These are phyloP conservation scores for Prionace glauca DNA, from an alignment of 2,797 vertebrate species.

Conservation along the genomic window DNA sequence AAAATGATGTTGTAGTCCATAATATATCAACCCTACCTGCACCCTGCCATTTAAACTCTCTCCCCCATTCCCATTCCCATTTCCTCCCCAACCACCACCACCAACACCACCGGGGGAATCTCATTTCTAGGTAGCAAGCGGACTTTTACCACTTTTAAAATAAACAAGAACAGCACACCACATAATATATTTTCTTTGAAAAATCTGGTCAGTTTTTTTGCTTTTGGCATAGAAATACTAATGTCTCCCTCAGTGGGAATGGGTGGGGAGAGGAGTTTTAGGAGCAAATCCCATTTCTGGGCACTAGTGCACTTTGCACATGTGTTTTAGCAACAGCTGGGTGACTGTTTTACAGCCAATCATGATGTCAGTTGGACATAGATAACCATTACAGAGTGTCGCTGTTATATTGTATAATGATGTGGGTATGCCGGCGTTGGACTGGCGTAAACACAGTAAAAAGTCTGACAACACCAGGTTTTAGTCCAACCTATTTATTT, in stretches of 20 bases:
- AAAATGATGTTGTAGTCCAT: neutral
- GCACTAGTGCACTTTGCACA: neutral
- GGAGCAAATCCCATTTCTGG: neutral
- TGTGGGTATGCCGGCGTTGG: too few relatives aligned
- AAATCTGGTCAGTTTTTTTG: neutral
- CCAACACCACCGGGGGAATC: too few relatives aligned
- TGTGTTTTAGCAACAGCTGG: neutral
- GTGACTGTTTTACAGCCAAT: neutral
- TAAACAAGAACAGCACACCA: neutral
- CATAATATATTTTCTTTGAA: neutral
- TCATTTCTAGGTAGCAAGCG: neutral
- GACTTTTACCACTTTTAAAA: neutral
- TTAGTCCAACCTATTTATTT: too few relatives aligned
- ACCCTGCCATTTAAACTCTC: too few relatives aligned
- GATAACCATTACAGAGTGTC: neutral
- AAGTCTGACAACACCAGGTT: too few relatives aligned
- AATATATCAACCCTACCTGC: neutral
- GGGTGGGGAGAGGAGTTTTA: neutral
- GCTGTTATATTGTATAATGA: neutral
- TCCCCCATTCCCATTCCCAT: too few relatives aligned
- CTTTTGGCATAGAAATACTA: neutral
- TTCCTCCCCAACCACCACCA: too few relatives aligned
- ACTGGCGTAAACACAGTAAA: too few relatives aligned
- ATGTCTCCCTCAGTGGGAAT: neutral
- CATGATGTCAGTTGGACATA: neutral